Percentiles rank a stretch among this genome's conserved stretches.
Conservation (phyloP, 2,113 vertebrate genomes). For the Cyprinodon variegatus region DNA sequence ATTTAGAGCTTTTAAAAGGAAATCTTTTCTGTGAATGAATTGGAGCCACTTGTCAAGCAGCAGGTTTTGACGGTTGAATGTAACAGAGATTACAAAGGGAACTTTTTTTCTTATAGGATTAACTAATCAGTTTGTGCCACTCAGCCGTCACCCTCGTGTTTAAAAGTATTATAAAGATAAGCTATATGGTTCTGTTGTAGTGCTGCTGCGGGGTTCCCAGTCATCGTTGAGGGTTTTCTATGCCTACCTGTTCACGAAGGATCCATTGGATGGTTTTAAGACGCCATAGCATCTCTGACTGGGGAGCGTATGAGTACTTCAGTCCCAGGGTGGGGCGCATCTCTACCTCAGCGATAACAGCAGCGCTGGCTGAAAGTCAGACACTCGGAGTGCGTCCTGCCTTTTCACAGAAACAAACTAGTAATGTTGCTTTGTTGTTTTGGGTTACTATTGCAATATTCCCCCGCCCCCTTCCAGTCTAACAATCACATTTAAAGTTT, state of each 20-base stretch:
- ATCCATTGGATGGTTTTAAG: background rate
- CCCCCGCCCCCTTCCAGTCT: background rate
- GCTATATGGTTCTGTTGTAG: slow-evolving; percentile 24
- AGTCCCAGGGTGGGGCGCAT: slow-evolving; percentile 78
- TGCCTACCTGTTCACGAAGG: slow-evolving; percentile 84
- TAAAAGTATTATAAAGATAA: slow-evolving; percentile 43
- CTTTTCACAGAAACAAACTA: background rate
- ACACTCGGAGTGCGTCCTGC: slow-evolving; percentile 61
- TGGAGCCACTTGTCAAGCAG: slow-evolving; percentile 15
- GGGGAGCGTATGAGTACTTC: slow-evolving; percentile 87
- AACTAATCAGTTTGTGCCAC: slow-evolving; percentile 27
- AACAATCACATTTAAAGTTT: slow-evolving; percentile 4
- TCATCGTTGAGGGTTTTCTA: slow-evolving; percentile 87
- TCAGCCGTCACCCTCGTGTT: slow-evolving; percentile 26
- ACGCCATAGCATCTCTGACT: slow-evolving; percentile 79
- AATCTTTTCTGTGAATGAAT: slow-evolving; percentile 16
- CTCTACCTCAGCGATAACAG: slow-evolving; percentile 90
- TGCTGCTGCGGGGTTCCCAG: slow-evolving; percentile 55
- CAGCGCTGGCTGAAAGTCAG: slow-evolving; percentile 81
- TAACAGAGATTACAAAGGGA: slow-evolving; percentile 68
- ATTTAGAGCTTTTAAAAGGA: slow-evolving; percentile 12
- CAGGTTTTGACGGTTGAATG: slow-evolving; percentile 47
- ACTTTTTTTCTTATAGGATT: slow-evolving; percentile 2
- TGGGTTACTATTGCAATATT: slow-evolving; percentile 14
- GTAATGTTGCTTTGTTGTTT: slow-evolving; percentile 1